Evolutionary conservation across 2,888 invertebrate genomes (phyloP).

Genomic region (Lamproptera curius): DNA sequence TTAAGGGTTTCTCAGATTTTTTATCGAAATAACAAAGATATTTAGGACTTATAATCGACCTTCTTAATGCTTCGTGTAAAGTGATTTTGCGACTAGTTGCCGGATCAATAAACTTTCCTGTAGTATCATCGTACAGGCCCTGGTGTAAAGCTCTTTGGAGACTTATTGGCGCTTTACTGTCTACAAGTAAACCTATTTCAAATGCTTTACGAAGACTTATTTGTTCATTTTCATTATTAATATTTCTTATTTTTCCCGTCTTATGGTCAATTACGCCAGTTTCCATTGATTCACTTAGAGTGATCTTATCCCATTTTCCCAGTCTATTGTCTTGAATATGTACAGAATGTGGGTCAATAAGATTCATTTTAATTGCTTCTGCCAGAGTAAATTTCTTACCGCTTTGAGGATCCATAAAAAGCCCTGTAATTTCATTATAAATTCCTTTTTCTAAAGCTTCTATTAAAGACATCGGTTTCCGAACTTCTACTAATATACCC

Average conservation of each 20-base stretch:
- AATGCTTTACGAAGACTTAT: constrained; percentile 87
- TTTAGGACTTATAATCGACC: constrained; percentile 88
- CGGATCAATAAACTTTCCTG: constrained; percentile 90
- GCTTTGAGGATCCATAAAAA: constrained; percentile 89
- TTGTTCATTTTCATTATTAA: constrained; percentile 80
- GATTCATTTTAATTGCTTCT: constrained; percentile 88
- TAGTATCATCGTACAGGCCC: constrained; percentile 88
- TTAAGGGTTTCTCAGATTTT: constrained; percentile 83
- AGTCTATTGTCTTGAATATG: constrained; percentile 87
- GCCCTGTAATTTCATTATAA: constrained; percentile 86
- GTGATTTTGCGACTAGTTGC: constrained; percentile 87
- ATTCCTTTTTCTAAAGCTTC: constrained; percentile 90
- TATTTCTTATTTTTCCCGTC: constrained; percentile 84
- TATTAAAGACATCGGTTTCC: constrained; percentile 87
- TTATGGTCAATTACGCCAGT: constrained; percentile 85
- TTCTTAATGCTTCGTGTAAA: constrained; percentile 89
- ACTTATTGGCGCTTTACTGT: constrained; percentile 89
- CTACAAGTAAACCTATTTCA: constrained; percentile 87
- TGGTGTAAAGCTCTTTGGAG: constrained; percentile 91
- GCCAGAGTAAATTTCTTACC: constrained; percentile 87
- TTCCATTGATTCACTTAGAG: constrained; percentile 87
- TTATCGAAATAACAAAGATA: constrained; percentile 90
- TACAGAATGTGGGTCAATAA: constrained; percentile 91
- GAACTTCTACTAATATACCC: constrained; percentile 88
- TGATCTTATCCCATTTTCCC: constrained; percentile 87